Evolutionary conservation across 23 tunicate species (phyloP).

Genomic region (Oikopleura dioica): DNA sequence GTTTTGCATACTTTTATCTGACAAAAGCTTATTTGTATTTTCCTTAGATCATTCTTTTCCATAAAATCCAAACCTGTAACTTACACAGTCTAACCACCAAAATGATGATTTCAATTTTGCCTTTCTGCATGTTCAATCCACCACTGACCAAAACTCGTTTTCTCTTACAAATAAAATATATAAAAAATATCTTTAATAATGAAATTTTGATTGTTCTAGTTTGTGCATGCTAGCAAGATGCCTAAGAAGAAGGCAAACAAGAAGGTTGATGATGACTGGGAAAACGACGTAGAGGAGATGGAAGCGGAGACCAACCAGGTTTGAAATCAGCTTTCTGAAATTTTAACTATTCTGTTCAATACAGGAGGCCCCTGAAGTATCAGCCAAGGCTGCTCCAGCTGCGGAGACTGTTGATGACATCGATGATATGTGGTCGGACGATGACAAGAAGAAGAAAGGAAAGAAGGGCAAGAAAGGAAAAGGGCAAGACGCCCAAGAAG

Average conservation of each 20-base stretch:
- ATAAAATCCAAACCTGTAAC: no score
- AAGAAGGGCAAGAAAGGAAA: constrained; percentile 19
- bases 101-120: no score
- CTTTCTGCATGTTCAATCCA: neutral
- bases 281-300: neutral
- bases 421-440: constrained; percentile 11
- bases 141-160: neutral
- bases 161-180: neutral
- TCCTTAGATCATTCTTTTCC: no score
- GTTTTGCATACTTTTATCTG: no score
- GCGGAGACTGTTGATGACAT: neutral
- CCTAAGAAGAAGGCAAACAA: constrained; percentile 11
- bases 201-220: neutral
- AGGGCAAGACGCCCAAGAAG: neutral
- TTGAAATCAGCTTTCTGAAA: neutral
- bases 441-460: constrained; percentile 16
- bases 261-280: constrained; percentile 16
- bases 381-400: neutral
- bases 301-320: neutral
- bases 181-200: neutral
- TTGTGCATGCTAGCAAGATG: neutral
- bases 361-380: neutral
- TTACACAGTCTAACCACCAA: no score
- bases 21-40: no score
- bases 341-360: neutral